Evolutionary conservation across 1,140 invertebrate species (phyloP), one percentile per base, ranked within the genome.

Genomic region (Apis laboriosa): DNA sequence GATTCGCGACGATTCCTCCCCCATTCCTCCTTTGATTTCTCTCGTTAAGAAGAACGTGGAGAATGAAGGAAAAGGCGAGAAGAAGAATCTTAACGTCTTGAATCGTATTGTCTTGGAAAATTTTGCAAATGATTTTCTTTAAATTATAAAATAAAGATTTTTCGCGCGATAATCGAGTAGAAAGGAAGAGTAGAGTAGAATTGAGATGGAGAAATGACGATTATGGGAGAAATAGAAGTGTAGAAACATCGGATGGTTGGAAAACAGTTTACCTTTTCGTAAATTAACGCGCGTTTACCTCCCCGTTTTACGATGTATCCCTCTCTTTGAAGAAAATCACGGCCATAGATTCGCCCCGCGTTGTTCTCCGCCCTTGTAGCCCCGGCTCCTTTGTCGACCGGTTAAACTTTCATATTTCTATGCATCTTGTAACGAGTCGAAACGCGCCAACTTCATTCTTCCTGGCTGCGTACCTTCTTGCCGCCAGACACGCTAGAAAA

Each of bases 321-420:
- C 56, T 13, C 7, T n/a, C 15, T 15, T 72, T 28, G 17, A 5
- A 17, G 21, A 72, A 28, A 84, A 43, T 82, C 63, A 67, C 53
- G 5, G 7, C 13, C 72, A 24, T 56, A 17, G 74, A 53, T 17
- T 15, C 15, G 2, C 61, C 34, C 4, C 19, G 51, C 0, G 43
- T 9, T 15, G 15, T 9, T 7, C 12, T 51, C 11, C 12, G 5
- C 4, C 11, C 5, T 1, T 56, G 2, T 7, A 43, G 34, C 34
- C 34, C 9, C 51, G 24, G 4, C 17, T 73, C 78, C 80, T 79
- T 84, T 84, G 66, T 68, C 77, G 34, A 53, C 60, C 55, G 66
- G 63, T 86, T 84, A 86, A 83, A 89, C 75, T 86, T 89, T 86
- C 61, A 89, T 86, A 61, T 74, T 81, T 71, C 74, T 64, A 76